Conservation (phyloP, 1,140 invertebrate species). For the Macrotrachela quadricornifera region DNA sequence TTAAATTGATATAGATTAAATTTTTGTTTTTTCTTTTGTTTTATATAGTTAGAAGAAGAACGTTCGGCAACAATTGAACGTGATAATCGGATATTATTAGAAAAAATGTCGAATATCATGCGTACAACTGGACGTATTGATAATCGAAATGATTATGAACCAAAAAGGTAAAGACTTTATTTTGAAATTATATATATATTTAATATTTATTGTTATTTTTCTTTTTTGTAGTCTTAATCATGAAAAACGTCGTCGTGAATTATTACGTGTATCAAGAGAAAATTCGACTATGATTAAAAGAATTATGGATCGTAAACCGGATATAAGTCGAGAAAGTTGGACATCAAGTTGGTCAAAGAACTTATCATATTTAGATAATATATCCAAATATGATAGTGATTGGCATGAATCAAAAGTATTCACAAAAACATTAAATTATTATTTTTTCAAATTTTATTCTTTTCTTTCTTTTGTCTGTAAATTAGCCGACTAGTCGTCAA, state of each 20-base stretch:
- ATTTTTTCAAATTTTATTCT: too few species aligned
- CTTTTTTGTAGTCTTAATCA: conserved; percentile 20
- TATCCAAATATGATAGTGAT: conserved; percentile 11
- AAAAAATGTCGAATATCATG: conserved; percentile 29
- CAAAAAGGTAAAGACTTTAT: conserved; percentile 19
- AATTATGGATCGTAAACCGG: conserved; percentile 20
- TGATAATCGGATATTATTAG: conserved; percentile 25
- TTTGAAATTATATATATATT: background rate
- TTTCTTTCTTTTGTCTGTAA: too few species aligned
- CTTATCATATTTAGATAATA: conserved; percentile 26
- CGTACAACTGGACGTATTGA: conserved; percentile 22
- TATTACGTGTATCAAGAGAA: conserved; percentile 20
- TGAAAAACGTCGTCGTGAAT: conserved; percentile 22
- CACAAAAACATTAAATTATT: too few species aligned
- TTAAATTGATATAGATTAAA: background rate
- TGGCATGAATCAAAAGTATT: too few species aligned
- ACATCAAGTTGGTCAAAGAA: conserved; percentile 23
- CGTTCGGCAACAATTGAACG: conserved; percentile 25
- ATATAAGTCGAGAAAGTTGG: conserved; percentile 21
- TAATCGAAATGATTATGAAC: conserved; percentile 24
- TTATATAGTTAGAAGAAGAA: conserved; percentile 23
- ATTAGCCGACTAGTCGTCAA: too few species aligned
- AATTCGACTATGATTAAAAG: conserved; percentile 23
- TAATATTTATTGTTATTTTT: background rate
- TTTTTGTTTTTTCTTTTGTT: background rate